phyloP scores from a whole-genome alignment of 2,888 invertebrate genomes.

The Protonemura montana region DNA sequence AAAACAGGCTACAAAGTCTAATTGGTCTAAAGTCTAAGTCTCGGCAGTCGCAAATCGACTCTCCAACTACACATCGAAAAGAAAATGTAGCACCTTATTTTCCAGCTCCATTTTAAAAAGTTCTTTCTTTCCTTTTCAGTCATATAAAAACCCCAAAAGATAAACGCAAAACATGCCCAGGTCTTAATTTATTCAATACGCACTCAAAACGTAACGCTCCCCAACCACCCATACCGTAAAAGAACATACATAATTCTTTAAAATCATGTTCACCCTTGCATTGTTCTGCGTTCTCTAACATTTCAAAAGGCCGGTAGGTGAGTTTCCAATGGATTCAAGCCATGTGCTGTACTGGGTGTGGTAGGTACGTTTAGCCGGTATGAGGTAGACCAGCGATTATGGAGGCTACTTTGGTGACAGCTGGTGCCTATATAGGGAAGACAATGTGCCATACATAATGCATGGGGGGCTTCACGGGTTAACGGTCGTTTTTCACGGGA shows the following conservation, averaged over 20 bases:
- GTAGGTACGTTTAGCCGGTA: no score
- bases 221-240: neutral
- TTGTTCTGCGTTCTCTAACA: neutral
- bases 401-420: neutral
- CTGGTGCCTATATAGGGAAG: neutral
- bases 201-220: neutral
- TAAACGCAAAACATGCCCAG: neutral
- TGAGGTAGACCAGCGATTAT: neutral
- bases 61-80: neutral
- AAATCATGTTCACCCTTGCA: neutral
- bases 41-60: neutral
- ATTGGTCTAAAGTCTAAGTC: no score
- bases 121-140: neutral
- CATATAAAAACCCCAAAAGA: no score
- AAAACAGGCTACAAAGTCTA: no score
- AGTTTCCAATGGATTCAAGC: no score
- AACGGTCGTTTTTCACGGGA: neutral
- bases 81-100: neutral
- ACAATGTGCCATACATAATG: neutral
- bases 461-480: neutral
- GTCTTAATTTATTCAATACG: neutral
- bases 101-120: neutral
- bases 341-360: no score
- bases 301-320: no score
- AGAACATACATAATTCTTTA: neutral